Percentiles rank a stretch among this genome's conserved stretches.
Evolutionary conservation across 2,113 vertebrate species (phyloP).

Genomic region (Cebus imitator): DNA sequence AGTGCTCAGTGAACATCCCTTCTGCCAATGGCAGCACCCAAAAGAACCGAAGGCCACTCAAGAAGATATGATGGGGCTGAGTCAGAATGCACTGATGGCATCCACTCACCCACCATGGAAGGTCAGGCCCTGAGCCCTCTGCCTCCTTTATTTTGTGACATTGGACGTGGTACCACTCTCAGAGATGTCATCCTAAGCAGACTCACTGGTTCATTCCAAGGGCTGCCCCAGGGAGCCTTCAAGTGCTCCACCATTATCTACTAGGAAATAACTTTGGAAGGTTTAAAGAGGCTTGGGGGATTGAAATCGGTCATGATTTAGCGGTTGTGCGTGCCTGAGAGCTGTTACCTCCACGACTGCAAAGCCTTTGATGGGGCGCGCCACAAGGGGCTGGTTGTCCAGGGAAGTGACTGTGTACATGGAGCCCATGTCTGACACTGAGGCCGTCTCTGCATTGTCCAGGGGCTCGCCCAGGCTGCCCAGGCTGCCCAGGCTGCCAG

Average conservation of each 20-base stretch:
- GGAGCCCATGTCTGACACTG: slow-evolving; percentile 90
- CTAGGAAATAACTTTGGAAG: neutral
- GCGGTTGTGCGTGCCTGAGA: neutral
- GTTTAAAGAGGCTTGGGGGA: neutral
- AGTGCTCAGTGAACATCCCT: neutral
- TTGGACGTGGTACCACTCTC: neutral
- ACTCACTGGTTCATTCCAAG: neutral
- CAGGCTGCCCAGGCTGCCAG: slow-evolving; percentile 94
- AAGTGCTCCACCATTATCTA: neutral
- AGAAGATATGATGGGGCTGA: accelerated
- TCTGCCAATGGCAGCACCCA: neutral
- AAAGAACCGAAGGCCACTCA: neutral
- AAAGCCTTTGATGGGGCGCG: slow-evolving; percentile 95
- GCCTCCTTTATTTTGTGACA: neutral
- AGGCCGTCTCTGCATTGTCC: slow-evolving; percentile 90
- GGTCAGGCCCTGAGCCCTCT: neutral
- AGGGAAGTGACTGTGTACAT: slow-evolving; percentile 92
- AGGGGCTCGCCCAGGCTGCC: slow-evolving; percentile 94
- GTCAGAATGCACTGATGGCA: neutral
- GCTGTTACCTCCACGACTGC: slow-evolving; percentile 95
- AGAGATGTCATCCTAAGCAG: too few relatives aligned
- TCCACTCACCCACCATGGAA: too few relatives aligned
- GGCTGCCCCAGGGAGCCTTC: neutral
- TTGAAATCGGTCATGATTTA: accelerated
- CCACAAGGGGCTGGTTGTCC: slow-evolving; percentile 88